Percentiles rank a stretch among this genome's conserved stretches.
phyloP scores from a whole-genome alignment of 1,140 invertebrate species.

The Anadara kagoshimensis region DNA sequence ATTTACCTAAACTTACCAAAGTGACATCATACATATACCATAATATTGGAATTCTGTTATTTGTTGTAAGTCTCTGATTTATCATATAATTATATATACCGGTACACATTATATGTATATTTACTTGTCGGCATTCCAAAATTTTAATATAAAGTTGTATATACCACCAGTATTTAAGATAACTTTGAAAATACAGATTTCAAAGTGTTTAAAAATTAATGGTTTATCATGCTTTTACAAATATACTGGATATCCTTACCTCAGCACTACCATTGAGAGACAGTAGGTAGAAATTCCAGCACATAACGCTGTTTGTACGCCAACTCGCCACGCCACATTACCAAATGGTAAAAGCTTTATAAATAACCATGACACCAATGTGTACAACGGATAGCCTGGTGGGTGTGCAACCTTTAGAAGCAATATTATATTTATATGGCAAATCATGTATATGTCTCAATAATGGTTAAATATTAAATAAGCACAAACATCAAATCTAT shows the following conservation, averaged over 20 bases:
- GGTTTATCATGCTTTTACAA: no score
- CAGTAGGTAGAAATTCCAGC: slow-evolving; percentile 46
- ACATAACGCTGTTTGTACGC: slow-evolving; percentile 58
- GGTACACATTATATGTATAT: no score
- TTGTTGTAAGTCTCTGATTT: no score
- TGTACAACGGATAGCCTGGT: slow-evolving; percentile 71
- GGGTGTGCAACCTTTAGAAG: slow-evolving; percentile 68
- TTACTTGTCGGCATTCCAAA: no score
- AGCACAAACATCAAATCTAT: neutral
- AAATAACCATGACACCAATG: slow-evolving; percentile 55
- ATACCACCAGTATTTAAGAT: no score
- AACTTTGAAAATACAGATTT: no score
- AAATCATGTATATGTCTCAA: neutral
- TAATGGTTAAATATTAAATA: neutral
- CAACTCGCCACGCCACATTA: slow-evolving; percentile 63
- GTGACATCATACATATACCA: no score
- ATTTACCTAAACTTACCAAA: no score
- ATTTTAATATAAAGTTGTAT: no score
- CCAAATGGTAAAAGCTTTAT: slow-evolving; percentile 56
- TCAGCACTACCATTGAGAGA: slow-evolving; percentile 51
- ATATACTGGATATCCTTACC: slow-evolving; percentile 41
- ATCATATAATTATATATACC: no score
- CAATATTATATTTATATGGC: slow-evolving; percentile 1
- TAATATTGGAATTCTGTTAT: no score
- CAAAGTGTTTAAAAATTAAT: no score